phyloP scores from a whole-genome alignment of 2,113 vertebrate genomes.

The Lepidothrix coronata region DNA sequence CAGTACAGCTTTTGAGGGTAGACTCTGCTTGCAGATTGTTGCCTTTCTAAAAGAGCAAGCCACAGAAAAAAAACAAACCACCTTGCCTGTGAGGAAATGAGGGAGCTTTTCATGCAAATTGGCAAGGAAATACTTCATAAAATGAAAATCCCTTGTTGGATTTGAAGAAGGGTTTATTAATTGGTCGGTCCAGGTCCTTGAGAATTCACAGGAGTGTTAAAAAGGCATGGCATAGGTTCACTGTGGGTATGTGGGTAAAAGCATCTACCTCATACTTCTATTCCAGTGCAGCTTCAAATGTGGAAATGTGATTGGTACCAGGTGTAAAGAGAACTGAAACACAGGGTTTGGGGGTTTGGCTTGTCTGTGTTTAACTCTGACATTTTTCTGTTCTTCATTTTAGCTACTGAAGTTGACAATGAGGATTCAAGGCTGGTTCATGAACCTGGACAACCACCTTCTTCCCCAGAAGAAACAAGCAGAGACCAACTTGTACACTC shows the following conservation, averaged over 20 bases:
- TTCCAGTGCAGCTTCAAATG: not conserved
- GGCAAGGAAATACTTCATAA: not conserved
- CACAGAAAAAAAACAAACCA: not conserved
- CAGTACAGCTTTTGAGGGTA: not conserved
- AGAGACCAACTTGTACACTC: not conserved
- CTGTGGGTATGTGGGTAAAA: not conserved
- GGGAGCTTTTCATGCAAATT: not conserved
- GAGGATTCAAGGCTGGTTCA: conserved; percentile 1
- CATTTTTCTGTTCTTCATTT: not conserved
- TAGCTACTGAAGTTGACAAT: conserved; percentile 43
- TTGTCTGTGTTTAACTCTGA: not conserved
- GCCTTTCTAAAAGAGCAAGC: not conserved
- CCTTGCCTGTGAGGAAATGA: not conserved
- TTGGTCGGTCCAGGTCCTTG: not conserved
- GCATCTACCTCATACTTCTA: not conserved
- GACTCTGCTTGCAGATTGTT: not conserved
- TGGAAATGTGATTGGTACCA: not conserved
- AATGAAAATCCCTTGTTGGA: not conserved
- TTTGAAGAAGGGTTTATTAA: not conserved
- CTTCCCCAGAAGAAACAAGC: conserved; percentile 46
- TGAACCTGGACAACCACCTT: conserved; percentile 17
- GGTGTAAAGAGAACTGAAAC: not conserved
- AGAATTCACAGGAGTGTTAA: not conserved
- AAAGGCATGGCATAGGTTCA: not conserved
- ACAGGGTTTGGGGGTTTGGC: not conserved